Conservation (phyloP, 2,113 vertebrate genomes). For the Sphyrna mokarran region DNA sequence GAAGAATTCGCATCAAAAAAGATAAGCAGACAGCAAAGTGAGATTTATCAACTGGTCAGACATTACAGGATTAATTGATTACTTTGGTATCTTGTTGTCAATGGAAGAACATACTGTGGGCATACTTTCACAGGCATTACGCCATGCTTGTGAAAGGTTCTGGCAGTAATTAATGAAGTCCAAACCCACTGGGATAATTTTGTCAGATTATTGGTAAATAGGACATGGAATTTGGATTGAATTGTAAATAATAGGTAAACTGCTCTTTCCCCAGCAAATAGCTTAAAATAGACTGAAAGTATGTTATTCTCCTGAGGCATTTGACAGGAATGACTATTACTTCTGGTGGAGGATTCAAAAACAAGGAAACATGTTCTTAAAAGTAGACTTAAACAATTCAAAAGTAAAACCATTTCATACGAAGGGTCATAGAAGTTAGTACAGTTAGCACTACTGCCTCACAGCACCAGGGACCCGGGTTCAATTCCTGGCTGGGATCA, state of each 20-base stretch:
- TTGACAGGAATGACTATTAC: neutral
- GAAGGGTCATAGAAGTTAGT: neutral
- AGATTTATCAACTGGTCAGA: constrained; percentile 31
- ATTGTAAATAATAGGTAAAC: neutral
- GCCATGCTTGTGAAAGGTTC: neutral
- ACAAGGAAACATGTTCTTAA: neutral
- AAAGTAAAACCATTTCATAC: neutral
- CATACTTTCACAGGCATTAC: neutral
- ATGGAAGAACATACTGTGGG: neutral
- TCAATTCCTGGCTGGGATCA: too few relatives aligned
- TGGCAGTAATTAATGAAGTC: neutral
- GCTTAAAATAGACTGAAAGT: neutral
- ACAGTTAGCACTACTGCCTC: too few relatives aligned
- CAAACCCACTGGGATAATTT: neutral
- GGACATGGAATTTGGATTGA: constrained; percentile 16
- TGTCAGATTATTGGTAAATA: constrained; percentile 18
- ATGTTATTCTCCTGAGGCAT: neutral
- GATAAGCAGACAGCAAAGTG: neutral
- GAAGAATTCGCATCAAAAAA: neutral
- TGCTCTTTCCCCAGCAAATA: neutral
- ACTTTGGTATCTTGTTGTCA: constrained; percentile 12
- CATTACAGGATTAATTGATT: constrained; percentile 27
- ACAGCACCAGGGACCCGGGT: too few relatives aligned
- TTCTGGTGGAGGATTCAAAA: neutral
- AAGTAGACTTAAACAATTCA: neutral